Conservation (phyloP, 2,797 vertebrate genomes). For the Sandelia bainsii region DNA sequence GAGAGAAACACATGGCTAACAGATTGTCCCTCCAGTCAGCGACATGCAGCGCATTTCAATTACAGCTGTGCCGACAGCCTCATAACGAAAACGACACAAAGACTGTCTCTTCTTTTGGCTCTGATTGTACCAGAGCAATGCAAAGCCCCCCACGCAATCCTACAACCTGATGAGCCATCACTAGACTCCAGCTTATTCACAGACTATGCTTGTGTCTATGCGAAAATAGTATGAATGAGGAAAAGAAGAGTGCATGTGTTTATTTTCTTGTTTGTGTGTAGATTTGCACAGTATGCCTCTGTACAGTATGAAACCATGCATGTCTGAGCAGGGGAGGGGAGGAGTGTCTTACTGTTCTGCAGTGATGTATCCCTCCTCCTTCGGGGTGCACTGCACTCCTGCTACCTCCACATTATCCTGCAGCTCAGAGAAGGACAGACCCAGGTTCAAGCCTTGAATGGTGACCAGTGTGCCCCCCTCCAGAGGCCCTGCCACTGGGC, state of each 20-base stretch:
- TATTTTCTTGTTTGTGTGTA: conserved; percentile 3
- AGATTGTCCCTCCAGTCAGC: conserved; percentile 87
- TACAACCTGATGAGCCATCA: conserved; percentile 60
- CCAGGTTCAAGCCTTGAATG: conserved; percentile 93
- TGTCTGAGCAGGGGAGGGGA: conserved; percentile 30
- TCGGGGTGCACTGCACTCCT: conserved; percentile 89
- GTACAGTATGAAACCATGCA: conserved; percentile 9
- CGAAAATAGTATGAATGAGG: conserved; percentile 31
- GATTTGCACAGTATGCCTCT: conserved; percentile 22
- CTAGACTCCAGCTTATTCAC: conserved; percentile 41
- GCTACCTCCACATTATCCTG: conserved; percentile 92
- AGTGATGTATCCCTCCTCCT: conserved; percentile 90
- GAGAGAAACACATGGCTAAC: conserved; percentile 86
- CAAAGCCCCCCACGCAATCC: conserved; percentile 50
- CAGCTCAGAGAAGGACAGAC: conserved; percentile 94
- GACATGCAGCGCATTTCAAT: conserved; percentile 87
- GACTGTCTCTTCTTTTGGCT: conserved; percentile 65
- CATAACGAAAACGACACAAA: conserved; percentile 68
- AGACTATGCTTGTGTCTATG: conserved; percentile 31
- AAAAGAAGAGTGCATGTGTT: not conserved
- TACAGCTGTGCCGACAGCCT: conserved; percentile 75
- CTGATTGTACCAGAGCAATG: conserved; percentile 50
- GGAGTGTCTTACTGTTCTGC: conserved; percentile 92
- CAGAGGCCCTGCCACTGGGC: conserved; percentile 91
- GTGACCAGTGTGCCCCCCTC: conserved; percentile 95